Conservation (phyloP, 2,113 vertebrate species). For the Martes martes region DNA sequence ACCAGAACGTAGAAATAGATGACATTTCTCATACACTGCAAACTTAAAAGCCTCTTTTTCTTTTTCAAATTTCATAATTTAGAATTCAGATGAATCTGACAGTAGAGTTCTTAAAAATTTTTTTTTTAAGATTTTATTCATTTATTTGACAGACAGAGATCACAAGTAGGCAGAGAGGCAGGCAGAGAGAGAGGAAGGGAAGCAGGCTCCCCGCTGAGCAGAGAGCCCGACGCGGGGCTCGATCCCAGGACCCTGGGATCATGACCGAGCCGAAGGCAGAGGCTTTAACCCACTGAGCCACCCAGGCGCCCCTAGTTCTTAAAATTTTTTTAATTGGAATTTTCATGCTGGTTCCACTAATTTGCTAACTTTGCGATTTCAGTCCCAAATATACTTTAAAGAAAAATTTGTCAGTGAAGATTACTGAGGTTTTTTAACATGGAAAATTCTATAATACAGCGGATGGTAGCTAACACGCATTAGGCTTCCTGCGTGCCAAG, state of each 20-base stretch:
- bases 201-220: no score
- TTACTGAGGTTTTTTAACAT: background rate
- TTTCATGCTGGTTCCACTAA: background rate
- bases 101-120: background rate
- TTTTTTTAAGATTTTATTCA: no score
- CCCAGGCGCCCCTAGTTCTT: background rate
- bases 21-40: background rate
- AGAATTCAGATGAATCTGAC: background rate
- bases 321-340: background rate
- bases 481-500: background rate
- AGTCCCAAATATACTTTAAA: background rate
- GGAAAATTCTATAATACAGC: background rate
- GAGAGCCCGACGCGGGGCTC: no score
- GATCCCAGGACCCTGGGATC: no score
- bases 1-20: background rate
- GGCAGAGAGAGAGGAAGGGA: no score
- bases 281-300: no score
- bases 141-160: no score
- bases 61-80: background rate
- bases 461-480: background rate
- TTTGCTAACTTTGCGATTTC: background rate
- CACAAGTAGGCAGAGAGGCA: no score
- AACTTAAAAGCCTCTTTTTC: background rate
- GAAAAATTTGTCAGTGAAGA: background rate
- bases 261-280: no score